These are phyloP conservation scores for Kryphioiulus occultus DNA, from an alignment of 2,888 invertebrate genomes.

Conservation along the genomic window DNA sequence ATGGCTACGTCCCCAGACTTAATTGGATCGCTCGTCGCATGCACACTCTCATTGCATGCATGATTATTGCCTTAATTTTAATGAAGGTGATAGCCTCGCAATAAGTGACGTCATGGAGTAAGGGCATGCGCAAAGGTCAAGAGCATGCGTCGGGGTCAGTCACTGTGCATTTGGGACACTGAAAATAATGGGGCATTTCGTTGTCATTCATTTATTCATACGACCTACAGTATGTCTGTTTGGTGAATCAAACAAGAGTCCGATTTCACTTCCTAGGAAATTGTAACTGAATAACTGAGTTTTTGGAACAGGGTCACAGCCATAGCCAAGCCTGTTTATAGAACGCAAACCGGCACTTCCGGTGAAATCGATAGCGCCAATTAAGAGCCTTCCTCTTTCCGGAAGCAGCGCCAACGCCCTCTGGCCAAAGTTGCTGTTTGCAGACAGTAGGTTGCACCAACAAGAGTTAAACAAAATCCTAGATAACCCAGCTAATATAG, in stretches of 20 bases:
- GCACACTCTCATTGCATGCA: background rate
- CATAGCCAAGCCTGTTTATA: background rate
- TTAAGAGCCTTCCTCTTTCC: background rate
- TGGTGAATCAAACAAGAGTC: background rate
- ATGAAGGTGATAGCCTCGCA: background rate
- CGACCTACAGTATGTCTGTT: too few relatives aligned
- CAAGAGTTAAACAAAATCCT: too few relatives aligned
- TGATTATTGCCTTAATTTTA: background rate
- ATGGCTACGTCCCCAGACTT: background rate
- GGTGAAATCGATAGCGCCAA: conserved; percentile 15
- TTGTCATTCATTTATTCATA: conserved; percentile 18
- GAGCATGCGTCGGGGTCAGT: background rate
- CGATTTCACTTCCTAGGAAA: conserved; percentile 3
- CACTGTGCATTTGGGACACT: background rate
- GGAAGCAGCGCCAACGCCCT: too few relatives aligned
- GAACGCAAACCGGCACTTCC: background rate
- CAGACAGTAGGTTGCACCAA: too few relatives aligned
- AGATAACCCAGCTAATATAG: too few relatives aligned
- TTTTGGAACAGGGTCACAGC: conserved; percentile 14
- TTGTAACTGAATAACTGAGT: background rate
- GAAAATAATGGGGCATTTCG: background rate
- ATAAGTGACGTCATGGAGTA: background rate
- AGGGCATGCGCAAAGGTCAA: background rate
- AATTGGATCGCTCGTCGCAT: background rate
- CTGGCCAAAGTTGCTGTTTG: too few relatives aligned